Base-by-base conservation (phyloP, 2,888 invertebrate genomes). In the Hydropsyche betteni region DNA sequence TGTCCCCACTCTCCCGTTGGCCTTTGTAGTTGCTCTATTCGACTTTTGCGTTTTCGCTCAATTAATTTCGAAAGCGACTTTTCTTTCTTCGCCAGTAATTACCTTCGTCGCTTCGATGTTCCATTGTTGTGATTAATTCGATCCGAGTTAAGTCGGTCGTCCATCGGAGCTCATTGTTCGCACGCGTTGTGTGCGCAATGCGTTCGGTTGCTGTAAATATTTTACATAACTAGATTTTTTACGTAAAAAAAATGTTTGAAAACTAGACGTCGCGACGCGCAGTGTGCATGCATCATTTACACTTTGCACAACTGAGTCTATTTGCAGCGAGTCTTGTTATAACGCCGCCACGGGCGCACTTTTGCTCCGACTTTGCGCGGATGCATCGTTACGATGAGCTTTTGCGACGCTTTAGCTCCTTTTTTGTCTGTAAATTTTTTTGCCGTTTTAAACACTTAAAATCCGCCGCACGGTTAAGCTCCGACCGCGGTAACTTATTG, bases 31-130 rank as follows among this genome's bases (percentile, higher is more conserved):
- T 55, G 10, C 69, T 58, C 44, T 10, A 4, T 44, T 44, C 44
- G 44, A 44, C 75, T 58, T 69, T 75, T 74, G 69, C 68, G 74
- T 77, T 77, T 50, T 70, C 73, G 74, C 71, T 71, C 75, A 74
- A 75, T 77, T 77, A 75, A 77, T 75, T 77, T 75, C 58, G 75
- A 75, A 75, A 74, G 74, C 61, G 73, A 68, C 73, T 53, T 58
- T 16, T 68, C 44, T 58, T 16, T 68, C 44, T 44, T 64, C 64
- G 69, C 44, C 14, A n/a, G 12, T 69, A 44, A 50, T 69, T 51
- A 50, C 16, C 10, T 34, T 34, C n/a, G 68, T 36, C 36, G 38
- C 55, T 24, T 10, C 14, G 14, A 14, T 16, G 16, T 58, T 16
- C 58, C 24, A 58, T 58, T 58, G 58, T 58, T 14, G 58, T 24